A percentile compares a stretch with the other conserved stretches of the same genome.
Conservation (phyloP, 2,888 invertebrate species). For the Camponotus fellah region DNA sequence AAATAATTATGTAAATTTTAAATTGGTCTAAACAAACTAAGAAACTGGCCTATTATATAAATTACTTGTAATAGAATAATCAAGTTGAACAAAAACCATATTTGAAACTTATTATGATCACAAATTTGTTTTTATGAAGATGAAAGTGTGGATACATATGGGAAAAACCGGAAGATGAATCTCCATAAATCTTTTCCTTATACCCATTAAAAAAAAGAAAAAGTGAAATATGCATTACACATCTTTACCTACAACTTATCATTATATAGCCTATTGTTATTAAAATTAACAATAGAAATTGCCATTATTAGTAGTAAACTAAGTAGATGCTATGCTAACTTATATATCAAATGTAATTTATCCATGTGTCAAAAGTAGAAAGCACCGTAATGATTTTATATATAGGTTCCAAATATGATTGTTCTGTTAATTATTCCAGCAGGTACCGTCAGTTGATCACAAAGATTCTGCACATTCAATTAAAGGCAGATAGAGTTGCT, state of each 20-base stretch:
- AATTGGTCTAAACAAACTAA: constrained; percentile 23
- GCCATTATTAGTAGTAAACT: constrained; percentile 48
- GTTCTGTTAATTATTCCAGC: constrained; percentile 70
- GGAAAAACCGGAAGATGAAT: constrained; percentile 13
- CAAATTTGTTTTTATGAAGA: constrained; percentile 5
- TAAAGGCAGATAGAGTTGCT: constrained; percentile 65
- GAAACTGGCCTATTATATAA: constrained; percentile 33
- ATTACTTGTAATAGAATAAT: constrained; percentile 45
- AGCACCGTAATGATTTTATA: constrained; percentile 67
- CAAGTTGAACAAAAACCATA: background rate
- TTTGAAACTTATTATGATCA: constrained; percentile 42
- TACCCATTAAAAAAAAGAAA: constrained; percentile 24
- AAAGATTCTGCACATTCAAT: constrained; percentile 67
- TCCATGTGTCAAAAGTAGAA: constrained; percentile 60
- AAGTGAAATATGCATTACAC: background rate
- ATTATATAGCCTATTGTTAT: constrained; percentile 25
- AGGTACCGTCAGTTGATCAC: constrained; percentile 76
- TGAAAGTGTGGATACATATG: constrained; percentile 21
- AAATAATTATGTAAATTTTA: constrained; percentile 2
- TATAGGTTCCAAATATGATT: constrained; percentile 65
- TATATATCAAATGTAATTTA: constrained; percentile 57
- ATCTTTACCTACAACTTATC: constrained; percentile 28
- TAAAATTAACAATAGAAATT: constrained; percentile 46
- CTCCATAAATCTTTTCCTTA: constrained; percentile 22
- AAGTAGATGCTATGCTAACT: constrained; percentile 62